Base-by-base conservation (phyloP, 2,888 invertebrate genomes). In the Linnaemya tessellans region DNA sequence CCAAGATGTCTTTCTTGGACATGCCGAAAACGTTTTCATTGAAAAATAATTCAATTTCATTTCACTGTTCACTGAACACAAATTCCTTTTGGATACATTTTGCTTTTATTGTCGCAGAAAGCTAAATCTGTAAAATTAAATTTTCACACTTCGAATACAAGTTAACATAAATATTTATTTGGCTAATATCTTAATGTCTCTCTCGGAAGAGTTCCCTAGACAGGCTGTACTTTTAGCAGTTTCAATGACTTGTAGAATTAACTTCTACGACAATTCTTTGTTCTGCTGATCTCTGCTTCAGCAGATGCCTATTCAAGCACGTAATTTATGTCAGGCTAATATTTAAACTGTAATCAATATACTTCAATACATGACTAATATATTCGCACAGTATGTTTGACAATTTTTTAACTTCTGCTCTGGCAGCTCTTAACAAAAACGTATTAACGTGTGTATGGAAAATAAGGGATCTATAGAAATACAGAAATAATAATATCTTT, bases 251-350 rank as follows among this genome's bases (percentile, higher is more conserved):
- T 46, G n/a, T 35, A 13, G 51, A 43, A 62, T 79, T 15, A 70
- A 43, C 20, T 56, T 18, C 15, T 73, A 20, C 13, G 7, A 51
- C 41, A 41, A 51, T n/a, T 20, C 22, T 35, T 30, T 70, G 5
- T 20, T 11, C 7, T 20, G 0, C 3, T 46, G 2, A 20, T 13
- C 11, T 15, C 30, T 65, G 89, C 90, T 89, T 89, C 89, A 90
- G 89, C 90, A 89, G 89, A 89, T 89, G 89, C 88, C 88, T 90
- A 90, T 89, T 90, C 89, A 88, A 89, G 89, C 89, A 89, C 87
- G 89, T 89, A 91, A 91, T 91, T 90, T 90, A 13, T 91, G 90
- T 90, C 90, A 89, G 89, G 89, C 90, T 90, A 91, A 91, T 90
- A 90, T 91, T 90, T 90, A 91, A 89, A 89, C 89, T 90, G 91